Evolutionary conservation across 2,113 vertebrate species (phyloP).

Genomic region (Centropus bengalensis): DNA sequence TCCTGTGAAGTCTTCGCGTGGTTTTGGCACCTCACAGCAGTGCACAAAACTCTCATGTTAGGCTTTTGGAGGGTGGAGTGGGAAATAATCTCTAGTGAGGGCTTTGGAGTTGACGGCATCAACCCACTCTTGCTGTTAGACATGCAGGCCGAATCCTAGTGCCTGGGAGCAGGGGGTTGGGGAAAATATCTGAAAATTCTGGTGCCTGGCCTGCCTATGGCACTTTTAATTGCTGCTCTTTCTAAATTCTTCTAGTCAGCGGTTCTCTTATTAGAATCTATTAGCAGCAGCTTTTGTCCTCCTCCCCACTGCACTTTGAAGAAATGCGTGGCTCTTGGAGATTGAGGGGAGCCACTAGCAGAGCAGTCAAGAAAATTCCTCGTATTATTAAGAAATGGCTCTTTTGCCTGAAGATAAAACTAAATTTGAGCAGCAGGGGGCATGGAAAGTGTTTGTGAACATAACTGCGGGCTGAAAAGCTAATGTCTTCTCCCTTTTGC

Average conservation of each 20-base stretch:
- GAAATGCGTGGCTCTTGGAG: background rate
- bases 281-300: background rate
- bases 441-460: slow-evolving; percentile 5
- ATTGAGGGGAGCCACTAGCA: background rate
- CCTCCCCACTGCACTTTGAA: background rate
- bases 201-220: background rate
- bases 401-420: slow-evolving; percentile 36
- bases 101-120: background rate
- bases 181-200: background rate
- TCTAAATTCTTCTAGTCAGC: background rate
- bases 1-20: background rate
- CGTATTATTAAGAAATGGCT: background rate
- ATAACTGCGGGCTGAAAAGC: background rate
- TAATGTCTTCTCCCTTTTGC: background rate
- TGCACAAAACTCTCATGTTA: background rate
- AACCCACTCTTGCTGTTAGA: background rate
- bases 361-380: background rate
- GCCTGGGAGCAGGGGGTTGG: background rate
- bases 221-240: background rate
- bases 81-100: background rate
- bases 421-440: slow-evolving; percentile 43
- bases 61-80: background rate
- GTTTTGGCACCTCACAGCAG: background rate
- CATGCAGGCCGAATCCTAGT: background rate
- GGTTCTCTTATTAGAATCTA: background rate